Conservation (phyloP, 2,888 invertebrate species). For the Deladenus siricidicola region DNA sequence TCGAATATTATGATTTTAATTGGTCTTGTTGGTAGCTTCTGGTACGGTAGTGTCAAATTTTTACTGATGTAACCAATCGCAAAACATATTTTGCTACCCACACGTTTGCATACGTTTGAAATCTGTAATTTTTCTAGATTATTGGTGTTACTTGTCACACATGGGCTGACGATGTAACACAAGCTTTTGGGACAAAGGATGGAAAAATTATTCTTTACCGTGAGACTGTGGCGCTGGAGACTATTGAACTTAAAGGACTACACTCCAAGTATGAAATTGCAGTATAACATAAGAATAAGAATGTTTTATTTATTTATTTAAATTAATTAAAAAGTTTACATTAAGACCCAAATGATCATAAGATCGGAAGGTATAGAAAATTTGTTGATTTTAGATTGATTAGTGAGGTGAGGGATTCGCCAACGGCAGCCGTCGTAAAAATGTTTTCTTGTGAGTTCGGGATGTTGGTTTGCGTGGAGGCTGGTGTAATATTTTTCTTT, state of each 20-base stretch:
- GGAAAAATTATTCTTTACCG: conserved; percentile 38
- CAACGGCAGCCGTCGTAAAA: conserved; percentile 13
- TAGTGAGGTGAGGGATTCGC: conserved; percentile 16
- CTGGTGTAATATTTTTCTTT: conserved; percentile 25
- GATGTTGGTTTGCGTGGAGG: conserved; percentile 22
- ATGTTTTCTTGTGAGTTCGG: conserved; percentile 19
- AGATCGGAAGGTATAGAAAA: no score
- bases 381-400: conserved; percentile 23
- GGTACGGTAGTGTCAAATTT: no score
- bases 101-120: no score
- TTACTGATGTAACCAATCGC: no score
- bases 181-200: conserved; percentile 38
- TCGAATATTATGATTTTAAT: no score
- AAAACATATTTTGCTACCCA: no score
- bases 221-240: conserved; percentile 40
- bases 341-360: no score
- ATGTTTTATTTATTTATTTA: no score
- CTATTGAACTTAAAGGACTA: conserved; percentile 31
- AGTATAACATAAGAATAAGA: no score
- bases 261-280: conserved; percentile 29
- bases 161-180: conserved; percentile 45
- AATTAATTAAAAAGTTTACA: no score
- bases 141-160: conserved; percentile 35
- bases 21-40: no score
- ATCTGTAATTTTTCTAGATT: conserved; percentile 15